These are phyloP conservation scores for Eurosta solidaginis DNA, from an alignment of 1,140 invertebrate genomes.

Conservation along the genomic window DNA sequence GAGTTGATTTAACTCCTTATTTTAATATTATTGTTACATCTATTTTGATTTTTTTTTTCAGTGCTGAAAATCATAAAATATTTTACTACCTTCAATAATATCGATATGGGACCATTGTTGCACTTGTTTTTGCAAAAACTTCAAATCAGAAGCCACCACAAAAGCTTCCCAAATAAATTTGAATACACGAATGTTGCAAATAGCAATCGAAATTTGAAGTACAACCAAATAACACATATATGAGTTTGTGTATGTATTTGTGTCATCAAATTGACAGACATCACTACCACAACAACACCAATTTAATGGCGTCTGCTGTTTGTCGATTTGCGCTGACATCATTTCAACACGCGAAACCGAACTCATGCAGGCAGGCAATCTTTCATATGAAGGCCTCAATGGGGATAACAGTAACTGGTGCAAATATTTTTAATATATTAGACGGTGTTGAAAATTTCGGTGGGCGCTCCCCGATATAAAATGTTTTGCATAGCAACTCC, in stretches of 20 bases:
- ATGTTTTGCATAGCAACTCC: no score
- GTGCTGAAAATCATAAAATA: not conserved
- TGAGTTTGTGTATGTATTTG: not conserved
- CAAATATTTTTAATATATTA: no score
- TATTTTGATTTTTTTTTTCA: no score
- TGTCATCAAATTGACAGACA: not conserved
- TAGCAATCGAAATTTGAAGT: slow-evolving; percentile 10
- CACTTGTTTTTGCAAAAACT: not conserved
- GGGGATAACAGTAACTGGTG: slow-evolving; percentile 14
- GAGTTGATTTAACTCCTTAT: no score
- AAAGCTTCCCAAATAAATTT: not conserved
- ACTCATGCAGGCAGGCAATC: no score
- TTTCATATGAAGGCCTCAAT: not conserved
- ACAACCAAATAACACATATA: not conserved
- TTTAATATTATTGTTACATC: no score
- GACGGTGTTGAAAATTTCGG: no score
- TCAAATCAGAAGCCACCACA: slow-evolving; percentile 3
- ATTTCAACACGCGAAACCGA: not conserved
- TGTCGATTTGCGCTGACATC: slow-evolving; percentile 8
- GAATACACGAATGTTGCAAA: not conserved
- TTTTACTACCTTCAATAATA: not conserved
- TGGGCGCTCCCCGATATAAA: no score
- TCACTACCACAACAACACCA: slow-evolving; percentile 13
- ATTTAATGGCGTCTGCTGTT: slow-evolving; percentile 23
- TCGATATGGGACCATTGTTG: not conserved